A percentile compares a stretch with the other conserved stretches of the same genome.
These are phyloP conservation scores for Phymanthus crucifer DNA, from an alignment of 92 coral and sea anemone genomes.

Conservation along the genomic window DNA sequence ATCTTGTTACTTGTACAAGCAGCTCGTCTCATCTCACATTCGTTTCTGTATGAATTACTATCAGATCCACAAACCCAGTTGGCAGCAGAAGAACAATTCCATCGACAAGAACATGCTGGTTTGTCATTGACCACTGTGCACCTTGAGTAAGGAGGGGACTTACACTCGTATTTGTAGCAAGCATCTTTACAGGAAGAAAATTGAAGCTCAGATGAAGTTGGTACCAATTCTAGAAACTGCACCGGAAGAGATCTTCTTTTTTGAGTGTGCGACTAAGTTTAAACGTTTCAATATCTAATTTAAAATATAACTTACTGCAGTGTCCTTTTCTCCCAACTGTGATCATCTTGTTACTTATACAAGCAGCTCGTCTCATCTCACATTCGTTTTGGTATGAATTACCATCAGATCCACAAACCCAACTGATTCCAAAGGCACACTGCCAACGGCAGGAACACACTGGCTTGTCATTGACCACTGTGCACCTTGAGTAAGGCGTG, in stretches of 20 bases:
- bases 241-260: too few species aligned
- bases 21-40: conserved; percentile 25
- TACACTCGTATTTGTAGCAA: neutral
- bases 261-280: too few species aligned
- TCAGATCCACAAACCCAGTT: conserved; percentile 35
- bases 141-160: conserved; percentile 10
- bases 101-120: conserved; percentile 25
- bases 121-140: conserved; percentile 16
- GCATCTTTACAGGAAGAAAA: too few species aligned
- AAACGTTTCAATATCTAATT: too few species aligned
- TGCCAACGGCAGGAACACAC: conserved; percentile 73
- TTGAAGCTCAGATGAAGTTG: too few species aligned
- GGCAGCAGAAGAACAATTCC: neutral
- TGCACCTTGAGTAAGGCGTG: conserved; percentile 31
- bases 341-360: conserved; percentile 6
- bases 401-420: conserved; percentile 69
- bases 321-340: conserved; percentile 30
- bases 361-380: conserved; percentile 33
- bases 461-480: conserved; percentile 69
- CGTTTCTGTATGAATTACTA: conserved; percentile 28
- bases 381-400: conserved; percentile 39
- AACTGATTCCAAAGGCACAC: conserved; percentile 55
- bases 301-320: conserved; percentile 15
- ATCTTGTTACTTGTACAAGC: conserved; percentile 22
- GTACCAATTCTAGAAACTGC: too few species aligned